A percentile compares a stretch with the other conserved stretches of the same genome.
These are phyloP conservation scores for Nyctibius bracteatus DNA, from an alignment of 2,113 vertebrate species.

Conservation along the genomic window DNA sequence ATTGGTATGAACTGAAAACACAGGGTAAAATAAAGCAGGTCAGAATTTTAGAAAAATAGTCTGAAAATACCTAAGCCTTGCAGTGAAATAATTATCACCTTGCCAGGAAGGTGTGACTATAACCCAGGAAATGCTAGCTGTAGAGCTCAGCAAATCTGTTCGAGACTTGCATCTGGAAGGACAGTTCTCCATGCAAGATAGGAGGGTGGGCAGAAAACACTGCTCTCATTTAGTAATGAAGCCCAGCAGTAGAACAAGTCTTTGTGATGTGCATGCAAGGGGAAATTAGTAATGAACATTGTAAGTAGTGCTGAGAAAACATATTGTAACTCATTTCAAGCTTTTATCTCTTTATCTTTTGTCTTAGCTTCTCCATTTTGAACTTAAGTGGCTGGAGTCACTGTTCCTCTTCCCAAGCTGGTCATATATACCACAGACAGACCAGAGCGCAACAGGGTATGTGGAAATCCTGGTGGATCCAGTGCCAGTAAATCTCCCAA, in stretches of 20 bases:
- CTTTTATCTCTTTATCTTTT: neutral
- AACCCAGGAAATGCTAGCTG: neutral
- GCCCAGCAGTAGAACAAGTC: neutral
- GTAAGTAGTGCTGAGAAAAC: neutral
- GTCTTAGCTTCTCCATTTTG: slow-evolving; percentile 71
- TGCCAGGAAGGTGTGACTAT: neutral
- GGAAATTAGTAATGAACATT: neutral
- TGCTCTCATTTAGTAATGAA: neutral
- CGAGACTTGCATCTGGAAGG: neutral
- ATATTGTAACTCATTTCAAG: neutral
- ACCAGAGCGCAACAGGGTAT: neutral
- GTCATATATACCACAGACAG: slow-evolving; percentile 79
- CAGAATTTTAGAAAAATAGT: neutral
- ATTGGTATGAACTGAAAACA: neutral
- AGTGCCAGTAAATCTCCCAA: slow-evolving; percentile 48
- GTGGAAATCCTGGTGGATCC: slow-evolving; percentile 79
- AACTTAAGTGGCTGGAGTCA: slow-evolving; percentile 69
- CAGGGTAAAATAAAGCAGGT: neutral
- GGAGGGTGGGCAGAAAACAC: neutral
- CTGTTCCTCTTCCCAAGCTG: slow-evolving; percentile 81
- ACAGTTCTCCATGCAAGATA: neutral
- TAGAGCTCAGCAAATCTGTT: neutral
- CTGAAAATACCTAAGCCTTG: neutral
- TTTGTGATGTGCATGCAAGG: neutral
- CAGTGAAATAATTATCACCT: neutral